Evolutionary conservation across 2,797 vertebrate species (phyloP).

Genomic region (Dryobates pubescens): DNA sequence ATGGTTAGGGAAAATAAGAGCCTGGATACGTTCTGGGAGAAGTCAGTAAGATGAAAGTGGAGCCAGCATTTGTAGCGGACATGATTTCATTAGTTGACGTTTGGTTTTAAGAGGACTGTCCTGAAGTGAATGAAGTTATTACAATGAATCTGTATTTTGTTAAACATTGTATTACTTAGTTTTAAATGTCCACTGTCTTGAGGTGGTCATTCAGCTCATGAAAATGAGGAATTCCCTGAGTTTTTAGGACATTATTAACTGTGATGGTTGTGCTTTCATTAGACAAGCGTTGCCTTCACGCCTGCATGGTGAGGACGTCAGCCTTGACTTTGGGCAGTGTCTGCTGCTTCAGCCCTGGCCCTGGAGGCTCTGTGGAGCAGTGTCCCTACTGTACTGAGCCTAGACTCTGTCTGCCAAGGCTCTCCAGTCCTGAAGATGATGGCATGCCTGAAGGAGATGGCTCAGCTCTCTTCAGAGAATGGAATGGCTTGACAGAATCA

Average conservation of each 20-base stretch:
- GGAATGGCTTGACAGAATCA: neutral
- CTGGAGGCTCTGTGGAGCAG: neutral
- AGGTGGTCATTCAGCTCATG: neutral
- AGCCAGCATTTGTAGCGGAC: constrained; percentile 38
- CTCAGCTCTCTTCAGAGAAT: neutral
- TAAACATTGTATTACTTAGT: constrained; percentile 41
- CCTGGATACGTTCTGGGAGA: neutral
- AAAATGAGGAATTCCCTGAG: neutral
- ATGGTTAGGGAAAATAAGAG: neutral
- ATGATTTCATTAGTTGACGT: constrained; percentile 43
- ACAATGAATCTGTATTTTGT: constrained; percentile 47
- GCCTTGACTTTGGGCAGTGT: neutral
- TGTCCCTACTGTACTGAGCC: neutral
- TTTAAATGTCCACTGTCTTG: constrained; percentile 14
- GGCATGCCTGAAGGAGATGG: neutral
- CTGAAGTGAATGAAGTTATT: constrained; percentile 24
- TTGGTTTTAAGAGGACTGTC: constrained; percentile 51
- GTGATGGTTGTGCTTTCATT: neutral
- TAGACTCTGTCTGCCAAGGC: neutral
- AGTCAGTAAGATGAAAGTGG: neutral
- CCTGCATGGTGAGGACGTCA: neutral
- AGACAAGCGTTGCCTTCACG: neutral
- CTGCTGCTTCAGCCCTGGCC: neutral
- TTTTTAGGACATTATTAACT: neutral
- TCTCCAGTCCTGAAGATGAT: neutral